phyloP scores from a whole-genome alignment of 2,113 vertebrate species.

The Dendropsophus ebraccatus region DNA sequence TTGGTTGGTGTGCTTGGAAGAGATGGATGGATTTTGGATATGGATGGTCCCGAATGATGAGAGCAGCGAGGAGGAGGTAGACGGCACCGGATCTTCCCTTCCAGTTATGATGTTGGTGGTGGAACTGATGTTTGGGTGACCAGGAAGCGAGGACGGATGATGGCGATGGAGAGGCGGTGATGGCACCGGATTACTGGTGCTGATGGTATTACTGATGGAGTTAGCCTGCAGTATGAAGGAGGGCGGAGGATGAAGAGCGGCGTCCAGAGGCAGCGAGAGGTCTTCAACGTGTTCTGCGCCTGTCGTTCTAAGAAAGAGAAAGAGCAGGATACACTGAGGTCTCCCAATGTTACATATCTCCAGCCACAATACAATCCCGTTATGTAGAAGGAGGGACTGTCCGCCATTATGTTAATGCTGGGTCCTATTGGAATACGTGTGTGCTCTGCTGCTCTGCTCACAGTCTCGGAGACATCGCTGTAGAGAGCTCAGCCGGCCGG shows the following conservation, averaged over 20 bases:
- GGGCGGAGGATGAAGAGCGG: slow-evolving; percentile 60
- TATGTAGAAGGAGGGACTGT: too few relatives aligned
- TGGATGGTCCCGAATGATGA: slow-evolving; percentile 18
- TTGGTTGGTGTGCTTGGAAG: slow-evolving; percentile 21
- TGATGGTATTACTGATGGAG: slow-evolving; percentile 35
- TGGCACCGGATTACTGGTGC: background rate
- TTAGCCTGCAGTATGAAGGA: slow-evolving; percentile 56
- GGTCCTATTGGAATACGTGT: too few relatives aligned
- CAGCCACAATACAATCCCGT: too few relatives aligned
- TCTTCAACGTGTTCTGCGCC: slow-evolving; percentile 24
- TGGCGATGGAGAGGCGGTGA: slow-evolving; percentile 48
- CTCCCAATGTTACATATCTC: too few relatives aligned
- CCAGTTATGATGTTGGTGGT: background rate
- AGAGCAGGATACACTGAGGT: background rate
- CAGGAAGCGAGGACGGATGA: slow-evolving; percentile 53
- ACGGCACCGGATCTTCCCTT: slow-evolving; percentile 44
- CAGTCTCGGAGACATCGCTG: too few relatives aligned
- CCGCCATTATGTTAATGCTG: too few relatives aligned
- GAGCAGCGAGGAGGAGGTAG: slow-evolving; percentile 52
- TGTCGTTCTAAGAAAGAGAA: slow-evolving; percentile 56
- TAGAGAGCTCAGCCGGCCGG: too few relatives aligned
- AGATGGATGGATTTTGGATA: fast-evolving
- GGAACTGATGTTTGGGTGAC: background rate
- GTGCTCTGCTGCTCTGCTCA: too few relatives aligned
- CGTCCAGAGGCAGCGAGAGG: slow-evolving; percentile 57